Conservation (phyloP, 2,113 vertebrate genomes). For the Odocoileus virginianus region DNA sequence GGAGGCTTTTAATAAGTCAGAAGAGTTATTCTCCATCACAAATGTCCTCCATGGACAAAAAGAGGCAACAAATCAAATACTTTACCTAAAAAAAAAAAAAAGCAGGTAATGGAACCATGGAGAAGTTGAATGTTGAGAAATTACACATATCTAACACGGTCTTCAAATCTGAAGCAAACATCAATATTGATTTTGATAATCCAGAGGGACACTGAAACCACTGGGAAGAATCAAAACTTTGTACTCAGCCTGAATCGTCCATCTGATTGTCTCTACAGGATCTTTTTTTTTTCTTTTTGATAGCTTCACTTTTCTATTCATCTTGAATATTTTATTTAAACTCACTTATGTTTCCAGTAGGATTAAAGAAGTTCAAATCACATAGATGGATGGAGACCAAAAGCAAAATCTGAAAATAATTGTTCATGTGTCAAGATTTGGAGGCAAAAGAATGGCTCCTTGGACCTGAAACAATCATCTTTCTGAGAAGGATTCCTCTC, state of each 20-base stretch:
- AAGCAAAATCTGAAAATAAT: background rate
- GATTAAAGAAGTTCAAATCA: constrained; percentile 1
- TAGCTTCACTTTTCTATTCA: background rate
- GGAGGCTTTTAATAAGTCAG: background rate
- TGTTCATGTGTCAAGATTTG: background rate
- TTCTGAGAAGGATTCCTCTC: background rate
- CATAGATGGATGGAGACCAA: background rate
- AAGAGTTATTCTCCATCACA: background rate
- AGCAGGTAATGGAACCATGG: background rate
- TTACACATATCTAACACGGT: background rate
- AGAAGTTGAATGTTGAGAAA: background rate
- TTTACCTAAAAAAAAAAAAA: background rate
- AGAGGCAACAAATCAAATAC: background rate
- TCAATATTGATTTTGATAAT: background rate
- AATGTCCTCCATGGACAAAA: background rate
- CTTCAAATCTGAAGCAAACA: background rate
- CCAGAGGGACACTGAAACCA: background rate
- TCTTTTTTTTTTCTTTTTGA: background rate
- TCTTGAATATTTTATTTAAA: background rate
- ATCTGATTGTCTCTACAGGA: background rate
- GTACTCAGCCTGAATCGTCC: background rate
- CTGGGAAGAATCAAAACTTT: background rate
- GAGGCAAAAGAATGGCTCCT: background rate
- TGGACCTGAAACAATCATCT: background rate
- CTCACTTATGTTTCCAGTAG: background rate